Base-by-base conservation (phyloP, 2,797 vertebrate species). In the Hemibagrus guttatus region DNA sequence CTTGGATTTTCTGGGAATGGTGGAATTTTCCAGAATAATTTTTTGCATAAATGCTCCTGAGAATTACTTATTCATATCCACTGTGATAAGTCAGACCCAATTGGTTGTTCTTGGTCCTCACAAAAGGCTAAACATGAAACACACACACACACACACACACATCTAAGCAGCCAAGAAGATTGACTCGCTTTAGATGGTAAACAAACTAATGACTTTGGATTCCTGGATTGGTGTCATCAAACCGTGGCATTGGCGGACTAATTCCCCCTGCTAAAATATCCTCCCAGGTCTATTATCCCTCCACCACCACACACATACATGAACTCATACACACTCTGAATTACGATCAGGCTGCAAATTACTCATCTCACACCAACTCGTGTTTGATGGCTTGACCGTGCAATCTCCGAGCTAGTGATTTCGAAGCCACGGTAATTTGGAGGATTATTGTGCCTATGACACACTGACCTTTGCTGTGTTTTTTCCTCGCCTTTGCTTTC, bases 231-330 rank as follows among this genome's bases (percentile, higher is more conserved):
- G 42, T 82, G 80, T 64, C 80, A 82, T 82, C 35, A 82, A 82
- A 82, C 61, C 80, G n/a, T 82, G 17, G n/a, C 81, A 82, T 82
- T 82, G 81, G 81, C 68, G 81, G 42, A 82, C 81, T 82, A 82
- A 82, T 82, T 82, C 63, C 81, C 63, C 46, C 17, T 35, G 84
- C 74, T 64, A 66, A 39, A 74, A 39, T 78, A 85, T 79, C 61
- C 74, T 78, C 59, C 19, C 80, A 75, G 58, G 39, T 81, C 69
- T 52, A 82, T 68, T 66, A 82, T 82, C 80, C 26, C 39, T 54
- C 17, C 23, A 17, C 56, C 63, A 58, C 31, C 31, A 35, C 71
- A 63, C 17, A 76, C 49, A 63, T 46, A 66, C 71, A 35, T 8
- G 31, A 17, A 46, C 63, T 39, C 35, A 84, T 26, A 28, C 19